Conservation (phyloP, 1,140 invertebrate species). For the Octopus bimaculoides region DNA sequence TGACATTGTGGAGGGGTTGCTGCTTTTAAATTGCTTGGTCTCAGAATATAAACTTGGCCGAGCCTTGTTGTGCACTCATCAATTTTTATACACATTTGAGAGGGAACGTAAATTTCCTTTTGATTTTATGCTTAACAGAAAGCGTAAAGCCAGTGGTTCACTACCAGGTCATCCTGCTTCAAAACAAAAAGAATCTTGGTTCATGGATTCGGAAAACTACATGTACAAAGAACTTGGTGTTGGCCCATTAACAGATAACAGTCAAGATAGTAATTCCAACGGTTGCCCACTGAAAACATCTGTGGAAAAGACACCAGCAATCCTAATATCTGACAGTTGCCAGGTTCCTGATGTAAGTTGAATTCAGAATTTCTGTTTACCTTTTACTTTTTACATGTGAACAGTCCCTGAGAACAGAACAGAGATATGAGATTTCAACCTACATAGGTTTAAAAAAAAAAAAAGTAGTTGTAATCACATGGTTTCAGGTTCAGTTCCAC, state of each 20-base stretch:
- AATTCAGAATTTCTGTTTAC: not conserved
- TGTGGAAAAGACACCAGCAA: not conserved
- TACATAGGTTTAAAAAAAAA: too few species aligned
- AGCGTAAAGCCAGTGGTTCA: conserved; percentile 24
- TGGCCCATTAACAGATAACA: conserved; percentile 29
- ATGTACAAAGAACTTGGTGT: conserved; percentile 35
- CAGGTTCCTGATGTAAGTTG: conserved; percentile 6
- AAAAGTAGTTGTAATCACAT: too few species aligned
- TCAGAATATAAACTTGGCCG: not conserved
- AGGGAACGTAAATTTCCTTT: not conserved
- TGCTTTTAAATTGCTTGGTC: not conserved
- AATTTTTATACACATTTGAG: not conserved
- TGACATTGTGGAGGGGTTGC: not conserved
- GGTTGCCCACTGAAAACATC: not conserved
- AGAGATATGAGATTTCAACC: too few species aligned
- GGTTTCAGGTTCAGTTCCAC: too few species aligned
- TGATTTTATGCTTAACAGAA: conserved; percentile 25
- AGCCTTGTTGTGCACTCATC: not conserved
- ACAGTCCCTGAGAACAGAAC: too few species aligned
- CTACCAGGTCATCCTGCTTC: not conserved
- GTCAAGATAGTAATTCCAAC: conserved; percentile 11
- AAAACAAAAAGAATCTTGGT: conserved; percentile 16
- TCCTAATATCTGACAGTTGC: not conserved
- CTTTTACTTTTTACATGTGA: not conserved
- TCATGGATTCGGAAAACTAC: conserved; percentile 16